A percentile compares a stretch with the other conserved stretches of the same genome.
Evolutionary conservation across 2,888 invertebrate genomes (phyloP).

Genomic region (Spisula solida): DNA sequence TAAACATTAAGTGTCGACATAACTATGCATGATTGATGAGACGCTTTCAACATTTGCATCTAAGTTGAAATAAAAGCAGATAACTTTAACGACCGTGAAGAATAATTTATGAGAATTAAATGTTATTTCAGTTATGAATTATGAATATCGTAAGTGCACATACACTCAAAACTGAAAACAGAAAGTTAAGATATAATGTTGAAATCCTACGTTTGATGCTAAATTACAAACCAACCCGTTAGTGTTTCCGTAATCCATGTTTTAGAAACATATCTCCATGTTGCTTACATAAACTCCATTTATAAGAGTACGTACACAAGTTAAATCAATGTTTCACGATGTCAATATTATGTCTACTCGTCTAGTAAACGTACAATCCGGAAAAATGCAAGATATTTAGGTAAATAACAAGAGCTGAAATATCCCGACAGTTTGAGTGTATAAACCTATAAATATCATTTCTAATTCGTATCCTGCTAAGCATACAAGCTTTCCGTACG

Average conservation of each 20-base stretch:
- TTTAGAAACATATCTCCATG: background rate
- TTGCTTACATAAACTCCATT: background rate
- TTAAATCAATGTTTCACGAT: background rate
- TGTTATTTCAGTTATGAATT: background rate
- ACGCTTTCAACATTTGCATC: no score
- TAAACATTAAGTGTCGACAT: background rate
- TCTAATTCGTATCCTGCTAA: constrained; percentile 32
- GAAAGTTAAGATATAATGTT: background rate
- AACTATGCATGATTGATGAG: no score
- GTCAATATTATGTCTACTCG: background rate
- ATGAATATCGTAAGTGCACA: background rate
- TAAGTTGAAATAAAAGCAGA: background rate
- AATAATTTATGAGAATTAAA: background rate
- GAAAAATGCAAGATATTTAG: constrained; percentile 16
- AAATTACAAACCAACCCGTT: constrained; percentile 22
- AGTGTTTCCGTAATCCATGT: background rate
- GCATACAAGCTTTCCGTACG: background rate
- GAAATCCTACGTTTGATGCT: constrained; percentile 1
- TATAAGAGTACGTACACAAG: background rate
- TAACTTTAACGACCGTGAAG: background rate
- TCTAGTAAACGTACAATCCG: constrained; percentile 7
- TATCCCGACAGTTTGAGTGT: constrained; percentile 31
- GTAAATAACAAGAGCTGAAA: background rate
- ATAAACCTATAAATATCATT: constrained; percentile 49
- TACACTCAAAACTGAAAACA: background rate